phyloP scores from a whole-genome alignment of 2,888 invertebrate species.

The Chymomyza caudatula region DNA sequence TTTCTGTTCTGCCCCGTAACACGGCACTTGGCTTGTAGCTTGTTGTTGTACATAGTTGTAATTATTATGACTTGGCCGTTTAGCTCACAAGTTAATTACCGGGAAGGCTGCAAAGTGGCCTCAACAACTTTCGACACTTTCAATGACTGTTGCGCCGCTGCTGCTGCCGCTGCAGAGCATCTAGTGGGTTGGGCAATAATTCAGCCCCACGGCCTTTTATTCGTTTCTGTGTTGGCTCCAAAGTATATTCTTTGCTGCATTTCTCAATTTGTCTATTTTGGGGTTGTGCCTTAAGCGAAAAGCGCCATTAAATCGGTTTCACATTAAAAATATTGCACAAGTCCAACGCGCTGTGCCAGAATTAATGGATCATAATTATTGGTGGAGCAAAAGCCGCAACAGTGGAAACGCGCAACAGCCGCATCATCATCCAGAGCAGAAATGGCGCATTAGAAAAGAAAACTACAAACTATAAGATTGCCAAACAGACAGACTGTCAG shows the following conservation, averaged over 20 bases:
- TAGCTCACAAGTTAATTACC: conserved; percentile 70
- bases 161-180: no score
- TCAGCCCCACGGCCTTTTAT: conserved; percentile 6
- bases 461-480: conserved; percentile 37
- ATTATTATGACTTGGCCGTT: conserved; percentile 66
- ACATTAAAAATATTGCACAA: conserved; percentile 72
- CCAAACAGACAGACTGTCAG: conserved; percentile 24
- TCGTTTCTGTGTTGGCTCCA: background rate
- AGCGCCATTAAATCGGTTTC: conserved; percentile 71
- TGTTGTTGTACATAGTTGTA: conserved; percentile 41
- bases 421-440: background rate
- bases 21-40: conserved; percentile 25
- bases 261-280: conserved; percentile 59
- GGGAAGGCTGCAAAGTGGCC: conserved; percentile 29
- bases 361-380: conserved; percentile 71
- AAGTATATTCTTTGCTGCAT: conserved; percentile 27
- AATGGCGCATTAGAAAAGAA: conserved; percentile 57
- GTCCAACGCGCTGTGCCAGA: conserved; percentile 59
- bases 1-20: conserved; percentile 38
- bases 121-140: conserved; percentile 61
- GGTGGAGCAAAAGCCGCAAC: conserved; percentile 39
- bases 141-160: conserved; percentile 34
- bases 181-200: conserved; percentile 6
- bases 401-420: conserved; percentile 23
- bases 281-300: conserved; percentile 51